Evolutionary conservation across 2,797 vertebrate species (phyloP).

Genomic region (Ibycter americanus): DNA sequence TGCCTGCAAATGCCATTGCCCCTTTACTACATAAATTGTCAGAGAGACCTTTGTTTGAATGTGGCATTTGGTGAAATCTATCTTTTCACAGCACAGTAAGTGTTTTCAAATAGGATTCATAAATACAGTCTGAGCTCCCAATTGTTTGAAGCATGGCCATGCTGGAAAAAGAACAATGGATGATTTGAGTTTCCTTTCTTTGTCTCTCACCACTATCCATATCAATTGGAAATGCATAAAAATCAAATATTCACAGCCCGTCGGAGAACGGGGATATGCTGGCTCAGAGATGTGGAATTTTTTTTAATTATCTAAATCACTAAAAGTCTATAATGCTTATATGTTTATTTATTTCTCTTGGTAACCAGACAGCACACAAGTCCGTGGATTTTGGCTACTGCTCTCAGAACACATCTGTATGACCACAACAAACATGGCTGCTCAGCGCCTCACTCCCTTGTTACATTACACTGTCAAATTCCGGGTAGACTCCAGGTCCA

Average conservation of each 20-base stretch:
- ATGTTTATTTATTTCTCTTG: not conserved
- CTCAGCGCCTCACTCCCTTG: not conserved
- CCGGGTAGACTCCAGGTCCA: not conserved
- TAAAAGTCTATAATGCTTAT: not conserved
- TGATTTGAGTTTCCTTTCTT: not conserved
- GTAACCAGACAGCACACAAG: not conserved
- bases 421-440: not conserved
- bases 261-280: not conserved
- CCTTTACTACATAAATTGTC: conserved; percentile 33
- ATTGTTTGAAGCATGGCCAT: not conserved
- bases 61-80: not conserved
- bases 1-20: not conserved
- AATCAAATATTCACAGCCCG: not conserved
- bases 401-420: not conserved
- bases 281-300: not conserved
- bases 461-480: not conserved
- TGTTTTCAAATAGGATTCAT: conserved; percentile 5
- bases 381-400: accelerated
- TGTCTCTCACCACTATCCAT: not conserved
- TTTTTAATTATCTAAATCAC: not conserved
- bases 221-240: not conserved
- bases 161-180: not conserved
- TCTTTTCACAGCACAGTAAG: not conserved
- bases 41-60: conserved; percentile 30
- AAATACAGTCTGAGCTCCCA: not conserved